phyloP scores from a whole-genome alignment of 2,888 invertebrate species.

The Tetranychus truncatus region DNA sequence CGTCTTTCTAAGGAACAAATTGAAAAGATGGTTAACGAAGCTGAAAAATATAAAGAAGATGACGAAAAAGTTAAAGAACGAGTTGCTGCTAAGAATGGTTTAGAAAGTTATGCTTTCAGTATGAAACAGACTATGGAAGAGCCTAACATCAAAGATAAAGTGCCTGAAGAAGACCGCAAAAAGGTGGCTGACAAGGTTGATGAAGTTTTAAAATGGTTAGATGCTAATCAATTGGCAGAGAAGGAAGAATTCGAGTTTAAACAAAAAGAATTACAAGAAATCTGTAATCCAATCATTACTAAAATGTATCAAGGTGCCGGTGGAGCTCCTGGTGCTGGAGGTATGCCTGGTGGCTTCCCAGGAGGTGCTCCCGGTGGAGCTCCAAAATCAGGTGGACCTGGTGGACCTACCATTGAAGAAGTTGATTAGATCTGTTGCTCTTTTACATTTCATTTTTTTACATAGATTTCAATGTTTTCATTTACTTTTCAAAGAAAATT shows the following conservation, averaged over 20 bases:
- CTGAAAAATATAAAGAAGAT: constrained; percentile 62
- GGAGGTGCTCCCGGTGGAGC: constrained; percentile 15
- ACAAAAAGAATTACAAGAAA: constrained; percentile 74
- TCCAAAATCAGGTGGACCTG: constrained; percentile 16
- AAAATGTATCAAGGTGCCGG: constrained; percentile 58
- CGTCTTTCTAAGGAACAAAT: constrained; percentile 21
- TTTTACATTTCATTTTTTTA: no score
- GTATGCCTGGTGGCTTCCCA: constrained; percentile 13
- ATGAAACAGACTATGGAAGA: constrained; percentile 67
- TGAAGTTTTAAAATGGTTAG: constrained; percentile 57
- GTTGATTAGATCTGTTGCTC: constrained; percentile 18
- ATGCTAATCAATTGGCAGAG: constrained; percentile 61
- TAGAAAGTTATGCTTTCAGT: constrained; percentile 74
- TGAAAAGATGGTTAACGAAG: constrained; percentile 45
- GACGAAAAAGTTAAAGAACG: constrained; percentile 40
- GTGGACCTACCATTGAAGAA: constrained; percentile 28
- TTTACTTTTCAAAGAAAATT: no score
- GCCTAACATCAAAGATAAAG: constrained; percentile 30
- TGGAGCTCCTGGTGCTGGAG: constrained; percentile 32
- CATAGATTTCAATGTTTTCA: no score
- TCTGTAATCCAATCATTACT: constrained; percentile 85
- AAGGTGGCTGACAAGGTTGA: constrained; percentile 38
- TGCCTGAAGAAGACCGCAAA: constrained; percentile 49
- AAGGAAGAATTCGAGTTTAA: constrained; percentile 87
- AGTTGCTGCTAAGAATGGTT: constrained; percentile 56